Base-by-base conservation (phyloP, 1,140 invertebrate genomes). In the Bradynema listronoti region DNA sequence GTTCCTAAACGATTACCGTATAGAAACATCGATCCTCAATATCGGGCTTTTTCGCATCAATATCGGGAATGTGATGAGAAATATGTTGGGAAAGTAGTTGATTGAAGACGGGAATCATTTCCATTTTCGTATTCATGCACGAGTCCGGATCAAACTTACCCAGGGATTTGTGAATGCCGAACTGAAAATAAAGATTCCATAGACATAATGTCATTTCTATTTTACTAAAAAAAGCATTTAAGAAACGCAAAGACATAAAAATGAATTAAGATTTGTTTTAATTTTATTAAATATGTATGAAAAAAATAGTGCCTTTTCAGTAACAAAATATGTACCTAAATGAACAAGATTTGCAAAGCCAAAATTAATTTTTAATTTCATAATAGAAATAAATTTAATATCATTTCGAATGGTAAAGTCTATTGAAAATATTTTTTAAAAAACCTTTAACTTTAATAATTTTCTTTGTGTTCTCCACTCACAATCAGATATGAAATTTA, bases 21-120 rank as follows among this genome's bases (percentile, higher is more conserved):
- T 72, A 72, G 22, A 72, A 41, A 52, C 70, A 72, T 14, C 41
- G 36, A 57, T 42, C 61, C 32, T 58, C 33, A 24, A 49, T 29
- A 14, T 43, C 34, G 32, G 70, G 70, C 7, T 19, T 32, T 24
- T 22, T 11, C 32, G 33, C 34, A 29, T 74, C 72, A 4, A 75
- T n/a, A 39, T 51, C 52, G 24, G 50, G 51, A 19, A 72, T 54
- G 42, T 72, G 72, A 16, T 72, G 33, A 16, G 46, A 19, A 43
- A 71, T 64, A 33, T 71, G 72, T 32, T 54, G 9, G 5, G 32
- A 33, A 50, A 52, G 11, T 22, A 66, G 24, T 4, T 41, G 30
- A 1, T 43, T 25, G 19, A 34, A 46, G 29, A 42, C 56, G 27
- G 45, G 53, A 32, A 56, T 29, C 33, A 45, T 33, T 45, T 33